Conservation (phyloP, 2,797 vertebrate species). For the Novumbra hubbsi region DNA sequence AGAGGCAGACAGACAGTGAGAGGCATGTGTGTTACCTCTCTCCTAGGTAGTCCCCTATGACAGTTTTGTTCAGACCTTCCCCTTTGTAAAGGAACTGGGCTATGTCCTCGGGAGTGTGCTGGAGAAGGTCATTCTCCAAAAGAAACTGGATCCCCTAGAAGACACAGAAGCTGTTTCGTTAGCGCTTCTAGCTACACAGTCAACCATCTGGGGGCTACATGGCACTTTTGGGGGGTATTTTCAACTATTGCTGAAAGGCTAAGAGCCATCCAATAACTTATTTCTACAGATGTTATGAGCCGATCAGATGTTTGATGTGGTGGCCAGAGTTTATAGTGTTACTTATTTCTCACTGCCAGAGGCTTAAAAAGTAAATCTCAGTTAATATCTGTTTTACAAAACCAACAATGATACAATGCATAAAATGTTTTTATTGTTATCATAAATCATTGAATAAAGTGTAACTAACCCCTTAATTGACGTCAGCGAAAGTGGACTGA, state of each 20-base stretch:
- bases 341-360: background rate
- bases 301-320: background rate
- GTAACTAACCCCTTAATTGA: background rate
- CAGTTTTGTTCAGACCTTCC: conserved; percentile 91
- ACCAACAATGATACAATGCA: too few relatives aligned
- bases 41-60: conserved; percentile 89
- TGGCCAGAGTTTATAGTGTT: background rate
- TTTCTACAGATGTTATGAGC: background rate
- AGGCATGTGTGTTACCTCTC: conserved; percentile 66
- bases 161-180: conserved; percentile 11
- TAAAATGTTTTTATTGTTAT: background rate
- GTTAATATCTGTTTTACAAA: background rate
- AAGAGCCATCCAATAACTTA: conserved; percentile 5
- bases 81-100: conserved; percentile 92
- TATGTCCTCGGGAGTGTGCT: conserved; percentile 86
- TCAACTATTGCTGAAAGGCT: background rate
- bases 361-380: background rate
- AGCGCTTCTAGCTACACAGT: background rate
- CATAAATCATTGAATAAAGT: background rate
- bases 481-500: background rate
- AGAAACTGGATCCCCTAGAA: conserved; percentile 88
- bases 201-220: background rate
- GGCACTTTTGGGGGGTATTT: too few relatives aligned
- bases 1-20: background rate
- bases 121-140: conserved; percentile 86